phyloP scores from a whole-genome alignment of 2,797 vertebrate species.

The Hemibagrus guttatus region DNA sequence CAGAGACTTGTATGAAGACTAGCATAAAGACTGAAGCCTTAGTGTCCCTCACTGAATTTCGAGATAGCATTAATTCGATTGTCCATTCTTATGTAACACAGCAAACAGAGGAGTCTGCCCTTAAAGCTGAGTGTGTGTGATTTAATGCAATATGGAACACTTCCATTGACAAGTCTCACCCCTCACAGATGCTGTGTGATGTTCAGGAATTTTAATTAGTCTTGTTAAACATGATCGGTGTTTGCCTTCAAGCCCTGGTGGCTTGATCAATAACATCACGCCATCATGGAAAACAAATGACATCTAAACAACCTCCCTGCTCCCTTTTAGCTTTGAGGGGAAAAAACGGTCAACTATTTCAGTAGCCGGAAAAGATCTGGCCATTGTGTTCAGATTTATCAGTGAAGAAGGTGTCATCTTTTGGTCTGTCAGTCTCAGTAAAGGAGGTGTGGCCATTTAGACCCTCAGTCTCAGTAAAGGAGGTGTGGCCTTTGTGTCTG shows the following conservation, averaged over 20 bases:
- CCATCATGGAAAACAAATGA: constrained; percentile 67
- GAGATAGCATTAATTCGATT: background rate
- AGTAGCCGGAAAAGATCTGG: background rate
- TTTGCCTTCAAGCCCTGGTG: constrained; percentile 68
- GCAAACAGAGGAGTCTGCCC: background rate
- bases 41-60: background rate
- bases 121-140: constrained; percentile 17
- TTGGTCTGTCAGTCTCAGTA: background rate
- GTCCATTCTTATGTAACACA: constrained; percentile 38
- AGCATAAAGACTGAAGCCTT: background rate
- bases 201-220: constrained; percentile 74
- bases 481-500: background rate
- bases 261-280: constrained; percentile 70
- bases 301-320: constrained; percentile 57
- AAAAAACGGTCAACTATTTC: background rate
- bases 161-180: constrained; percentile 27
- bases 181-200: constrained; percentile 40
- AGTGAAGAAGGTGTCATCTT: background rate
- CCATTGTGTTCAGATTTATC: background rate
- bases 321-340: background rate
- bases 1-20: background rate
- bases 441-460: background rate
- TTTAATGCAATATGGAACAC: constrained; percentile 28
- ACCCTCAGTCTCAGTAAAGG: background rate
- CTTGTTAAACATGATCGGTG: constrained; percentile 67